phyloP scores from a whole-genome alignment of 2,113 vertebrate genomes.

The Upupa epops region DNA sequence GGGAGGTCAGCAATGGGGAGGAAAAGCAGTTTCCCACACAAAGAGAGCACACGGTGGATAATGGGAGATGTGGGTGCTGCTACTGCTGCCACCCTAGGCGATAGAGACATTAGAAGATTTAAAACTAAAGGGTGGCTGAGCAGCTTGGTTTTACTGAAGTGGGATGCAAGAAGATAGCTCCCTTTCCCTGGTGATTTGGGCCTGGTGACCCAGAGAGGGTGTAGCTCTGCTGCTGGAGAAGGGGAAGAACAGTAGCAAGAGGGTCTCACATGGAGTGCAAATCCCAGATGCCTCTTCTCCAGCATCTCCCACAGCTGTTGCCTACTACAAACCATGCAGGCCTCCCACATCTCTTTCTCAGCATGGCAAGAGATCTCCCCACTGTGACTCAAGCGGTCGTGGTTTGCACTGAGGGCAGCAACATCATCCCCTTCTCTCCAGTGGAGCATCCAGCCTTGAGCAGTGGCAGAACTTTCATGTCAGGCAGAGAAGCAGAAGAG shows the following conservation, averaged over 20 bases:
- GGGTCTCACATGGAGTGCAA: neutral
- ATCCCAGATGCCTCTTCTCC: neutral
- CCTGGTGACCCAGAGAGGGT: neutral
- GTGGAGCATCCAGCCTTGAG: neutral
- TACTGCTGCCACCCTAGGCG: neutral
- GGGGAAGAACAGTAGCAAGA: neutral
- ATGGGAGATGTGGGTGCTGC: neutral
- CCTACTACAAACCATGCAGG: fast-evolving
- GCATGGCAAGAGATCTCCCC: fast-evolving
- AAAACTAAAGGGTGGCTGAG: neutral
- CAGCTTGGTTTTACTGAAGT: neutral
- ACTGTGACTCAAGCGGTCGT: fast-evolving
- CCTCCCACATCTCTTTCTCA: neutral
- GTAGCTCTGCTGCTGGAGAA: neutral
- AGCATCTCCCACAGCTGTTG: neutral
- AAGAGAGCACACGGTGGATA: neutral
- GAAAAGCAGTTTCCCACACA: neutral
- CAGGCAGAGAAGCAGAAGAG: neutral
- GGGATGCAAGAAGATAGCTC: neutral
- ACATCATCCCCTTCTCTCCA: fast-evolving
- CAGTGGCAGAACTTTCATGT: fast-evolving
- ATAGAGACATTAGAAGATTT: neutral
- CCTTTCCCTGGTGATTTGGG: neutral
- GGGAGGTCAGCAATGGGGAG: neutral
- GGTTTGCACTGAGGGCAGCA: neutral